A percentile compares a stretch with the other conserved stretches of the same genome.
These are phyloP conservation scores for western clawed frog (Xenopus tropicalis) DNA, from an alignment of 2,113 vertebrate genomes.

Conservation along the genomic window DNA sequence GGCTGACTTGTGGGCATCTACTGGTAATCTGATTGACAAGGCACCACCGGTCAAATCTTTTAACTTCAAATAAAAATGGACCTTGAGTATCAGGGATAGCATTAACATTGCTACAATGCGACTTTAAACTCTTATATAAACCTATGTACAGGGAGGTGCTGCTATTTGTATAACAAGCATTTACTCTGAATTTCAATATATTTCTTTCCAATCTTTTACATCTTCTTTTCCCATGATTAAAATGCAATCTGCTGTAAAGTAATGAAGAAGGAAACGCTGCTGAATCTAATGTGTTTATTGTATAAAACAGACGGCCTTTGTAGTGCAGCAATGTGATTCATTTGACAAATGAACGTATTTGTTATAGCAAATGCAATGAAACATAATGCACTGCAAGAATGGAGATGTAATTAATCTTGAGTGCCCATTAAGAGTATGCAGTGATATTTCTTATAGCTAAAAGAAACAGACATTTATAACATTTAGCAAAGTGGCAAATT, in stretches of 20 bases:
- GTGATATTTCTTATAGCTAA: too few relatives aligned
- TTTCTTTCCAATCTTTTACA: conserved; percentile 12
- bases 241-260: neutral
- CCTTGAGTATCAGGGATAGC: too few relatives aligned
- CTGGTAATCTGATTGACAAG: too few relatives aligned
- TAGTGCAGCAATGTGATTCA: conserved; percentile 2
- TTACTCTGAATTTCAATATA: conserved; percentile 16
- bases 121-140: too few relatives aligned
- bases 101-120: too few relatives aligned
- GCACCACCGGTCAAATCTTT: too few relatives aligned
- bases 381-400: neutral
- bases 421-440: too few relatives aligned
- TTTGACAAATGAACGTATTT: conserved; percentile 20
- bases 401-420: neutral
- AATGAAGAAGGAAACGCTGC: conserved; percentile 2
- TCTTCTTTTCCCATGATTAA: conserved; percentile 12
- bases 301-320: neutral
- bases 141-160: neutral
- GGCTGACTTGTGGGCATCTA: too few relatives aligned
- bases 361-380: neutral
- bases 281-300: conserved; percentile 12
- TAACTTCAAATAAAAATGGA: too few relatives aligned
- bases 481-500: too few relatives aligned
- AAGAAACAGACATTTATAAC: too few relatives aligned
- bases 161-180: conserved; percentile 19